Conservation (phyloP, 2,797 vertebrate species). For the Avahi laniger region DNA sequence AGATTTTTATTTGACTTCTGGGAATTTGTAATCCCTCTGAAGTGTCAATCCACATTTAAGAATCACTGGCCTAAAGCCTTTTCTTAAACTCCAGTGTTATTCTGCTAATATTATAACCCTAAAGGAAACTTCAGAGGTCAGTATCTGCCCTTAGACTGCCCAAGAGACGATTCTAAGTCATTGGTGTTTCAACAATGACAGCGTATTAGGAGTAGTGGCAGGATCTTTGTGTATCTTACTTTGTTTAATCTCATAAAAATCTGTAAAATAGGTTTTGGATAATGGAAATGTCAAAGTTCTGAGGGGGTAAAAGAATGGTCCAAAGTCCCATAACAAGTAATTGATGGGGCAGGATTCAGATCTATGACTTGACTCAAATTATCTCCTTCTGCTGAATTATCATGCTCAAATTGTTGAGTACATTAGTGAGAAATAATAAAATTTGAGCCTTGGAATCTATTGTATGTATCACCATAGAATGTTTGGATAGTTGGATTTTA, state of each 20-base stretch:
- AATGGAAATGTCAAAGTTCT: neutral
- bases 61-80: neutral
- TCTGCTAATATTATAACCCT: neutral
- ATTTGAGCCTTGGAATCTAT: neutral
- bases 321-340: neutral
- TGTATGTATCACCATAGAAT: neutral
- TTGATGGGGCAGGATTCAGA: neutral
- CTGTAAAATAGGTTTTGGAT: neutral
- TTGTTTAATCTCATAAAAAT: slow-evolving; percentile 11
- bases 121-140: neutral
- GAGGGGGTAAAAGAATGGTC: neutral
- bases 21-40: neutral
- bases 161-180: neutral
- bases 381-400: neutral
- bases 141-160: neutral
- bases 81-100: neutral
- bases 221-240: neutral
- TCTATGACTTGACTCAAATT: neutral
- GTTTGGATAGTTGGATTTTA: neutral
- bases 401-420: neutral
- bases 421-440: neutral
- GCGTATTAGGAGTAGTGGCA: neutral
- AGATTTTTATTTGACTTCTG: slow-evolving; percentile 29
- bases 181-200: neutral
- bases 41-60: neutral